Evolutionary conservation across 2,888 invertebrate species (phyloP), one percentile per base, ranked within the genome.

Genomic region (Dione vanillae): DNA sequence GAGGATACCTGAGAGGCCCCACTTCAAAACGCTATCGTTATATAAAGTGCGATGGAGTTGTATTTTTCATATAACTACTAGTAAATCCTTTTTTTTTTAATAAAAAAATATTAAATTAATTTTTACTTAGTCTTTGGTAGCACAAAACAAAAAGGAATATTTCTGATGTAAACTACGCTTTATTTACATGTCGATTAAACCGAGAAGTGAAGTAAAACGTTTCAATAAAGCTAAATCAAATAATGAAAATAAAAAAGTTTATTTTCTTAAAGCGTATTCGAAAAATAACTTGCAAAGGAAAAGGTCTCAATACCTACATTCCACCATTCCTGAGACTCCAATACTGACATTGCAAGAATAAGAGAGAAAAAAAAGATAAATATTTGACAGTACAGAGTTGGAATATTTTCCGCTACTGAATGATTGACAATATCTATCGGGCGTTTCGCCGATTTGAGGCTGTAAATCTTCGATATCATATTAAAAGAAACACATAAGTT

Each of bases 1-100:
- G 88, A 85, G 81, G 82, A 85, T 85, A 89, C 90, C 91, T 90
- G 86, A 87, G 88, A 88, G 82, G 77, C 72, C 77, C 79, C 81
- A 83, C 83, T 80, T 82, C 81, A 78, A 81, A 78, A 84, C 84
- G 88, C 89, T 89, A 90, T 89, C 87, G 87, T 85, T 79, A 61
- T 61, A 61, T 45, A 61, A 61, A 61, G 27, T 61, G 27, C 43
- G 43, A 10, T 19, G 0, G 43, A n/a, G 56, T 56, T 56, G 10
- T 16, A n/a, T 40, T 56, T 56, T 56, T 40, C 1, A 56, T 56
- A 16, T 37, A 11, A 56, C 11, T 10, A 10, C 11, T 56, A 16
- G 11, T 12, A 40, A 56, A 40, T 37, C 16, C 11, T 56, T 19
- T 11, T 40, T 56, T 56, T 7, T 9, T n/a, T 16, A 37, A 16